phyloP scores from a whole-genome alignment of 2,797 vertebrate species.

The Acrocephalus scirpaceus region DNA sequence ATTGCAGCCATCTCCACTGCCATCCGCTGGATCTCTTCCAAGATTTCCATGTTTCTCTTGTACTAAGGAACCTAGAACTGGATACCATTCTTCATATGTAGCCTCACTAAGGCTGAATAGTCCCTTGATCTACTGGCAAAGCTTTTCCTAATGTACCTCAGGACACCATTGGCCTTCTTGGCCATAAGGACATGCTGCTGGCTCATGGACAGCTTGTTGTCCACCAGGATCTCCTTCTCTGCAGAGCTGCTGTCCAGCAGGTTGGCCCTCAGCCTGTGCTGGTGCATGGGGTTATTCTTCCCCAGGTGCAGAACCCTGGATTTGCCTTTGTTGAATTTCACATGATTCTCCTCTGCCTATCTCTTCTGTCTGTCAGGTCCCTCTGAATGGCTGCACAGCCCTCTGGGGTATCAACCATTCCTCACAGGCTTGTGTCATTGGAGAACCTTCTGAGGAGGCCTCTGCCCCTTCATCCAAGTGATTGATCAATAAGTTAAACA shows the following conservation, averaged over 20 bases:
- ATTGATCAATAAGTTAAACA: accelerated
- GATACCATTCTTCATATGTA: accelerated
- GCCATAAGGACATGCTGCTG: background rate
- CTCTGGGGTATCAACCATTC: accelerated
- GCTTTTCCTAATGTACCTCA: background rate
- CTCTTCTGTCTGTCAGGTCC: background rate
- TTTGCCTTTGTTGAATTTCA: background rate
- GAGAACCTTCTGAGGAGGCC: too few relatives aligned
- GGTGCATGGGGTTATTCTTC: background rate
- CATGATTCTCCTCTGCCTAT: accelerated
- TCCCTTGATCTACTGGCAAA: background rate
- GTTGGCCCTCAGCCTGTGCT: background rate
- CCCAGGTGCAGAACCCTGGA: background rate
- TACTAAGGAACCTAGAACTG: background rate
- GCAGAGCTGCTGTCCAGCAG: background rate
- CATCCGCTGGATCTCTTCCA: background rate
- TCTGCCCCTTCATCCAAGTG: background rate
- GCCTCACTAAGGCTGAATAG: background rate
- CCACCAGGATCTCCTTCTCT: background rate
- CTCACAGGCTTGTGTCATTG: background rate
- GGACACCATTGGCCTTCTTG: background rate
- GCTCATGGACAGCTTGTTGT: background rate
- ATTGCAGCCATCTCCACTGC: background rate
- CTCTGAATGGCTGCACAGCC: background rate
- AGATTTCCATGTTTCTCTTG: background rate